phyloP scores from a whole-genome alignment of 2,888 invertebrate species.

The Mimumesa dahlbomi region DNA sequence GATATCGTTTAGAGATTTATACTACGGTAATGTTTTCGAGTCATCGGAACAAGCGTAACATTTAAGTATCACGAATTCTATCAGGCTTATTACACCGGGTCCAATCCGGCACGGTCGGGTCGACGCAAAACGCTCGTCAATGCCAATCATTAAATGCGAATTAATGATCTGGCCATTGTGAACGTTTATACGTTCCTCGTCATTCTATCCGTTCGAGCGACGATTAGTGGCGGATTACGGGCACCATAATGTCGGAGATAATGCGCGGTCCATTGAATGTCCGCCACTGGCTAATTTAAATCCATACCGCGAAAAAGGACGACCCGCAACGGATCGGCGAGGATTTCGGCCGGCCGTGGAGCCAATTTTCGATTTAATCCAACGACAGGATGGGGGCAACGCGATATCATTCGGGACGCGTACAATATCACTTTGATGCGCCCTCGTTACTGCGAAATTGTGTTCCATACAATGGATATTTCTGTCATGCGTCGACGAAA shows the following conservation, averaged over 20 bases:
- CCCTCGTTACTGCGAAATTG: conserved; percentile 54
- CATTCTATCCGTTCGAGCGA: conserved; percentile 56
- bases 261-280: conserved; percentile 58
- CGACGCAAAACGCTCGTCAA: conserved; percentile 51
- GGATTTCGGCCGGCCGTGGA: conserved; percentile 34
- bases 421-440: conserved; percentile 31
- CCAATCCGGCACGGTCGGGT: conserved; percentile 16
- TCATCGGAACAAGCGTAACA: conserved; percentile 32
- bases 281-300: conserved; percentile 60
- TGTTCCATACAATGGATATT: conserved; percentile 36
- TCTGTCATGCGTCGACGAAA: conserved; percentile 29
- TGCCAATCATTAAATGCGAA: conserved; percentile 65
- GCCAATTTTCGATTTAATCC: conserved; percentile 57
- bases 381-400: conserved; percentile 21
- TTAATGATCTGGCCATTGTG: conserved; percentile 60
- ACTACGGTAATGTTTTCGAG: conserved; percentile 23
- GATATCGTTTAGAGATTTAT: conserved; percentile 30
- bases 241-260: conserved; percentile 56
- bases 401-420: conserved; percentile 30
- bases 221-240: conserved; percentile 68
- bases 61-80: conserved; percentile 41
- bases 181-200: conserved; percentile 45
- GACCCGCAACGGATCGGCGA: conserved; percentile 1
- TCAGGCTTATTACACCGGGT: conserved; percentile 40
- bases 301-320: conserved; percentile 49